Evolutionary conservation across 1,140 invertebrate species (phyloP), one percentile per base, ranked within the genome.

Genomic region (Solen grandis): DNA sequence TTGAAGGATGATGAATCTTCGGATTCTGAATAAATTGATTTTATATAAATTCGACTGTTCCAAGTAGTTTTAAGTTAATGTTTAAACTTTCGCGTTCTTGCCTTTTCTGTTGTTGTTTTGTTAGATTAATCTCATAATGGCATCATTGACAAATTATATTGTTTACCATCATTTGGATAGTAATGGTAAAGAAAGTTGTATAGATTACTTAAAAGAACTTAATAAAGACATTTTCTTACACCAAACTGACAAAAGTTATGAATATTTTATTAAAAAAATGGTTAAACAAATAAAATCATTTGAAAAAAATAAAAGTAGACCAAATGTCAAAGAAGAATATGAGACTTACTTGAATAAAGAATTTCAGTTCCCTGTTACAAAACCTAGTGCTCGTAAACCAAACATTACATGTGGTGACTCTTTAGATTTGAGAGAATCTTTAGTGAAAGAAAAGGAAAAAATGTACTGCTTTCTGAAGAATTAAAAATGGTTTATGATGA

Each of bases 221-320:
- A n/a, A n/a, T n/a, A n/a, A n/a, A n/a, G n/a, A n/a, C n/a, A n/a
- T n/a, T n/a, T n/a, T n/a, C n/a, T n/a, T 31, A 46, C 36, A 41
- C 13, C 50, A 41, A 29, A 70, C 66, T 1, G 46, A 31, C 27
- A 52, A 70, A 54, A 50, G 22, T 29, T 50, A 52, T 68, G 4
- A 68, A 13, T 52, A 54, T 52, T 52, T 31, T 27, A n/a, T 52
- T 63, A 70, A 70, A 55, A 54, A 36, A 55, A 31, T 70, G 8
- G n/a, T 35, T 31, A 52, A 70, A 19, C 54, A 57, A 33, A 27
- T 57, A 4, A 22, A 54, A 33, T n/a, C 5, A 70, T 36, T 55
- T 70, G 10, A 54, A 70, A 5, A 70, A 70, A 55, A 46, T 66
- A 66, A 38, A 38, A 46, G 27, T 50, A 31, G 65, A 5, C 36